Evolutionary conservation across 2,113 vertebrate genomes (phyloP).

Genomic region (Pampusana beccarii): DNA sequence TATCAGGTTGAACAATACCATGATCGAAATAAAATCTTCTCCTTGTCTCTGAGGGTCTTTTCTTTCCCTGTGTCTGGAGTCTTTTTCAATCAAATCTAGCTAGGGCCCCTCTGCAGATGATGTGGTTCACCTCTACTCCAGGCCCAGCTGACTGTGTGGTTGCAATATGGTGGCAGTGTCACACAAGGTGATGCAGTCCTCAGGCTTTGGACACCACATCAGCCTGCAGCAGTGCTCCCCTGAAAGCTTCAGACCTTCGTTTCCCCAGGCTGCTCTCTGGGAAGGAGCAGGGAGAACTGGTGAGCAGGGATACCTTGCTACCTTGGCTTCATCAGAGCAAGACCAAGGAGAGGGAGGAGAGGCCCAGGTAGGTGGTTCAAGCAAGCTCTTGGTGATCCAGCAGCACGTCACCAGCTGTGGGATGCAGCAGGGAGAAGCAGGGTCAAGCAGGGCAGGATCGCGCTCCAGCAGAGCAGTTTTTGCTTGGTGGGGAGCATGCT

Average conservation of each 20-base stretch:
- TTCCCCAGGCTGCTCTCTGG: not conserved
- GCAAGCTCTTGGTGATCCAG: not conserved
- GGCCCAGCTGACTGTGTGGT: not conserved
- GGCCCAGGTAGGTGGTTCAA: not conserved
- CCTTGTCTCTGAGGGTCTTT: not conserved
- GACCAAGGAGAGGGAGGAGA: not conserved
- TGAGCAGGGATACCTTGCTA: not conserved
- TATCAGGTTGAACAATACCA: not conserved
- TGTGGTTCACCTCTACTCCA: not conserved
- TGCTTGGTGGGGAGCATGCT: not conserved
- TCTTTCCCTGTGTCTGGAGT: not conserved
- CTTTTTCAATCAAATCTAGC: not conserved
- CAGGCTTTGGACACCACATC: not conserved
- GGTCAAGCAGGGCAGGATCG: not conserved
- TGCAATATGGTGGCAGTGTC: rapidly evolving
- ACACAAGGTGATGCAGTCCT: not conserved
- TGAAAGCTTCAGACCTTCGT: not conserved
- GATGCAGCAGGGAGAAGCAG: not conserved
- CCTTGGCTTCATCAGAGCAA: not conserved
- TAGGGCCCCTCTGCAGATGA: not conserved
- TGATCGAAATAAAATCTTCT: not conserved
- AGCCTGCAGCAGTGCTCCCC: not conserved
- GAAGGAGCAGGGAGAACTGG: not conserved
- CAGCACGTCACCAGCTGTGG: not conserved
- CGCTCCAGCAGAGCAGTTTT: not conserved